phyloP scores from a whole-genome alignment of 2,113 vertebrate species.

The Forbesichthys agassizii region DNA sequence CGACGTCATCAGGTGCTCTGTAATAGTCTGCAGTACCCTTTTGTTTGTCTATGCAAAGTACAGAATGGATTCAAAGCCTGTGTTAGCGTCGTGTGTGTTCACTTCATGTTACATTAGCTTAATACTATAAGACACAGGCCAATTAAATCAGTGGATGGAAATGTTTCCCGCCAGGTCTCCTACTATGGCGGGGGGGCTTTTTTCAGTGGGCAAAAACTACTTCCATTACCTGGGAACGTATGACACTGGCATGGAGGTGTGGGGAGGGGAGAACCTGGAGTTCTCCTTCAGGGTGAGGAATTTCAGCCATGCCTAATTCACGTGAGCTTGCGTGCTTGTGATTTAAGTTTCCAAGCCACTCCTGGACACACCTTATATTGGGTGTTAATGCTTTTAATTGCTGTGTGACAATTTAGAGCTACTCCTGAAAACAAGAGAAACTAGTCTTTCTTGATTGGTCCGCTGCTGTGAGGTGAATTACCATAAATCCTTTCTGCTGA shows the following conservation, averaged over 20 bases:
- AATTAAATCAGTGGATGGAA: not conserved
- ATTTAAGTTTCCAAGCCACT: not conserved
- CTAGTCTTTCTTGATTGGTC: constrained; percentile 33
- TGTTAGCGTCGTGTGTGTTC: too few relatives aligned
- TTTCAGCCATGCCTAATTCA: not conserved
- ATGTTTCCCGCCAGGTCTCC: constrained; percentile 82
- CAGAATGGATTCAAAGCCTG: too few relatives aligned
- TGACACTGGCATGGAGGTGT: constrained; percentile 98
- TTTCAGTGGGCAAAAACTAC: constrained; percentile 91
- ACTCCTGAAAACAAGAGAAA: constrained; percentile 20
- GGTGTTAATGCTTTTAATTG: not conserved
- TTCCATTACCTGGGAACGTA: constrained; percentile 97
- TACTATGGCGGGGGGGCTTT: constrained; percentile 98
- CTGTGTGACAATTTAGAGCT: constrained; percentile 5
- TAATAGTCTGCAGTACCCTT: too few relatives aligned
- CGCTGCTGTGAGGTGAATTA: too few relatives aligned
- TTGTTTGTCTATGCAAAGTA: too few relatives aligned
- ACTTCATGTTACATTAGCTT: too few relatives aligned
- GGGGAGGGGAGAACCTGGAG: constrained; percentile 98
- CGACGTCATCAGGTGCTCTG: constrained; percentile 89
- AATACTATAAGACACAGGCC: not conserved
- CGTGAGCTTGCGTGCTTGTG: not conserved
- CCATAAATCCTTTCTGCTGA: too few relatives aligned
- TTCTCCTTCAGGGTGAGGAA: constrained; percentile 94
- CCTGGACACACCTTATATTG: not conserved